These are phyloP conservation scores for Pteronura brasiliensis DNA, from an alignment of 2,113 vertebrate species.

Conservation along the genomic window DNA sequence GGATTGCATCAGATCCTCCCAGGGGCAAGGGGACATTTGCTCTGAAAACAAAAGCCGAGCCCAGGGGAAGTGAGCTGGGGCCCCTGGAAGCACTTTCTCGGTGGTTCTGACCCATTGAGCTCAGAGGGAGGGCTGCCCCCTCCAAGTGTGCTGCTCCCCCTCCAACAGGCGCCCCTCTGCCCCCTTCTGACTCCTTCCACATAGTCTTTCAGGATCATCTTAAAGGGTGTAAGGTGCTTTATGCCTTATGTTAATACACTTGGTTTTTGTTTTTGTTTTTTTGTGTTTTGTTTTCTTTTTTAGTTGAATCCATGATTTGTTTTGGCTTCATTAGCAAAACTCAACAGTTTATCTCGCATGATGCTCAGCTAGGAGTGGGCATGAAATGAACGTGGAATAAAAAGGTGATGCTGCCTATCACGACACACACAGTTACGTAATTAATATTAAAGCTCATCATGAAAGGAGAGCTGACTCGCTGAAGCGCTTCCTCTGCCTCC, in stretches of 20 bases:
- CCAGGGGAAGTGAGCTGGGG: rapidly evolving
- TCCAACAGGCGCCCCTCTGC: neutral
- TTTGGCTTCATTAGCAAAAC: neutral
- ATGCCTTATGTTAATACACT: neutral
- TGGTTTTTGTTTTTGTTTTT: neutral
- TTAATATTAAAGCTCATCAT: neutral
- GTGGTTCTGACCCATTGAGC: neutral
- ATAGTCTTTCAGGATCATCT: neutral
- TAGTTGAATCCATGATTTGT: neutral
- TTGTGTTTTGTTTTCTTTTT: neutral
- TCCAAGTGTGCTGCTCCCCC: neutral
- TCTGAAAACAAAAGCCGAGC: neutral
- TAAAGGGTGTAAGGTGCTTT: neutral
- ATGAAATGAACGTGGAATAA: neutral
- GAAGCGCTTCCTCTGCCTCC: neutral
- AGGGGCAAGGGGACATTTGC: neutral
- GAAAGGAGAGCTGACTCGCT: neutral
- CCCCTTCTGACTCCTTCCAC: neutral
- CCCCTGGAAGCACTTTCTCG: neutral
- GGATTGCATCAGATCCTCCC: neutral
- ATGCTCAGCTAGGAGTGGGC: neutral
- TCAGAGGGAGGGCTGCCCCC: neutral
- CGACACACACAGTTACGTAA: neutral
- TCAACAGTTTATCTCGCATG: neutral
- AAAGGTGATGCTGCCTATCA: neutral